Conservation (phyloP, 92 coral and sea anemone species). For the Desmophyllum pertusum region DNA sequence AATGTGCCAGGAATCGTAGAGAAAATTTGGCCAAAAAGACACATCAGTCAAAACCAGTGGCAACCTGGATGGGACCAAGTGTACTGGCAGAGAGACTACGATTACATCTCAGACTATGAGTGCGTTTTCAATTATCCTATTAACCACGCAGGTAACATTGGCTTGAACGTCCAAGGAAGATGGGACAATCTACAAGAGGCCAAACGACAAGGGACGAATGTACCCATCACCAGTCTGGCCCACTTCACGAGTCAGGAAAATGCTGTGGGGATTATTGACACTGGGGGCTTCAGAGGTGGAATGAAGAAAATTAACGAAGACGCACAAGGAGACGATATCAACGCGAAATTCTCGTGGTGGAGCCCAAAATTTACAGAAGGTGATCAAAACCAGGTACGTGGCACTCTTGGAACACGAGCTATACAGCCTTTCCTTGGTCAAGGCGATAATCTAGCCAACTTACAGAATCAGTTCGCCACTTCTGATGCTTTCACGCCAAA, state of each 20-base stretch:
- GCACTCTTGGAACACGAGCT: background rate
- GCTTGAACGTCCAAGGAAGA: background rate
- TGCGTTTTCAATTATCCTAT: conserved; percentile 26
- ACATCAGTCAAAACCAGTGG: conserved; percentile 16
- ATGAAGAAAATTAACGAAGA: conserved; percentile 14
- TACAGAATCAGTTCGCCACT: conserved; percentile 19
- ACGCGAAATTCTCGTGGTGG: conserved; percentile 34
- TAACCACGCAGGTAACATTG: background rate
- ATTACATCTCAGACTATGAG: conserved; percentile 25
- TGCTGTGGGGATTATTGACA: background rate
- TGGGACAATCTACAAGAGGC: conserved; percentile 8
- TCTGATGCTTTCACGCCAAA: conserved; percentile 5
- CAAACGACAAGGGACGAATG: background rate
- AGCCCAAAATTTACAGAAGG: conserved; percentile 14
- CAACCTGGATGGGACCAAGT: conserved; percentile 5
- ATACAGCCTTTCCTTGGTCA: conserved; percentile 20
- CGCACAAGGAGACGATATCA: background rate
- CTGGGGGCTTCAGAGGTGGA: conserved; percentile 6
- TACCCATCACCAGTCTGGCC: background rate
- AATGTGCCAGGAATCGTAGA: background rate
- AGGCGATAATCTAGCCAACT: background rate
- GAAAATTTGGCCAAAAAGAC: conserved; percentile 18
- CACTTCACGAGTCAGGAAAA: background rate
- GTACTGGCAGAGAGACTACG: background rate
- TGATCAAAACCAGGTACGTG: background rate